Evolutionary conservation across 2,797 vertebrate genomes (phyloP).

Genomic region (Rhinella marina): DNA sequence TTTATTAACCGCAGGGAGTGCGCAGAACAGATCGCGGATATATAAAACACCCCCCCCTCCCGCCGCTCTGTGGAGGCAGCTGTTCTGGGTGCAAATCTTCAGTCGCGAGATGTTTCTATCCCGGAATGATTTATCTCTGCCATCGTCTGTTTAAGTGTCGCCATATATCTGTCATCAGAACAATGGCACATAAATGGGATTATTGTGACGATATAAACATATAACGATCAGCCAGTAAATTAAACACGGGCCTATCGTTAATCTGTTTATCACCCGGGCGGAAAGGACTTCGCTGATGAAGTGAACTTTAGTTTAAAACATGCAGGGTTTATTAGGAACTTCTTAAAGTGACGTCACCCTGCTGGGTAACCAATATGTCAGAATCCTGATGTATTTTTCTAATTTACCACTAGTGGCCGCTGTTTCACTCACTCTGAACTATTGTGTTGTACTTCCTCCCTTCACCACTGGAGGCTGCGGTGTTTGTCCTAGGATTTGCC

Average conservation of each 20-base stretch:
- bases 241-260: constrained; percentile 65
- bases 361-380: not conserved
- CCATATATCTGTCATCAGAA: constrained; percentile 77
- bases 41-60: constrained; percentile 27
- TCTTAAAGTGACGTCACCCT: not conserved
- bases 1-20: constrained; percentile 30
- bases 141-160: constrained; percentile 77
- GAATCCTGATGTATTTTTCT: no score
- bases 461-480: no score
- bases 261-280: constrained; percentile 14
- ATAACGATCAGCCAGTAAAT: constrained; percentile 72
- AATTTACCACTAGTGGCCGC: no score
- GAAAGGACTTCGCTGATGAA: constrained; percentile 21
- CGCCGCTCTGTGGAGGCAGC: constrained; percentile 72
- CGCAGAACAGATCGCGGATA: constrained; percentile 36
- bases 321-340: not conserved
- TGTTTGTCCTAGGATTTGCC: no score
- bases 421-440: no score
- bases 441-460: no score
- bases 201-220: constrained; percentile 75
- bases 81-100: constrained; percentile 74
- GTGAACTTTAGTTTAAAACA: constrained; percentile 8
- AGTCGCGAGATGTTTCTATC: constrained; percentile 79
- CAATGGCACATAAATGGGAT: constrained; percentile 76
- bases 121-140: constrained; percentile 80